Evolutionary conservation across 2,888 invertebrate genomes (phyloP).

Genomic region (Sipha maydis): DNA sequence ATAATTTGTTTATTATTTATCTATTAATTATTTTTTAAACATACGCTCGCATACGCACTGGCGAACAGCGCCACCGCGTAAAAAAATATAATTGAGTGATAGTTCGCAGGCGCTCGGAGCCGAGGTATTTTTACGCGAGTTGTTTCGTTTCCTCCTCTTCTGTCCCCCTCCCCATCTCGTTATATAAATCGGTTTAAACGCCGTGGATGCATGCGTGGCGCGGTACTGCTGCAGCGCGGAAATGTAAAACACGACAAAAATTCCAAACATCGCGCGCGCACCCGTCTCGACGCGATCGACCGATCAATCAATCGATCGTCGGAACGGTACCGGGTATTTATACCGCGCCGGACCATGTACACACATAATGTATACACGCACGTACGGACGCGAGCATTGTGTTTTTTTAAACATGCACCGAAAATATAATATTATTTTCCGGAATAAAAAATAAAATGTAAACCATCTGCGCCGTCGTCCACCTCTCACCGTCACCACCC

Average conservation of each 20-base stretch:
- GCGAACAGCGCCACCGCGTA: neutral
- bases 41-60: neutral
- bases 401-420: neutral
- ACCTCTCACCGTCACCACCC: conserved; percentile 10
- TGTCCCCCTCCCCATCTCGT: neutral
- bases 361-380: neutral
- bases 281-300: neutral
- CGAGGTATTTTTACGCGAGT: conserved; percentile 23
- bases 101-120: conserved; percentile 4
- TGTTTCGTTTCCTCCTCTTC: neutral
- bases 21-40: neutral
- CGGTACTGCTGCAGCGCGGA: neutral
- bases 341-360: neutral
- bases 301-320: neutral
- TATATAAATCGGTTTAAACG: conserved; percentile 15
- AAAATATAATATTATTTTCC: neutral
- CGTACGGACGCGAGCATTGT: neutral
- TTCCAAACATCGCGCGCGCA: neutral
- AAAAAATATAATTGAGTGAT: conserved; percentile 21
- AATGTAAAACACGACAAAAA: neutral
- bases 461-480: conserved; percentile 53
- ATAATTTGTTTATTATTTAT: neutral
- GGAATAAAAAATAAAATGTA: neutral
- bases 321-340: too few relatives aligned
- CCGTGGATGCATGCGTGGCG: neutral